phyloP scores from a whole-genome alignment of 1,140 invertebrate genomes.

The Cardiocondyla obscurior region DNA sequence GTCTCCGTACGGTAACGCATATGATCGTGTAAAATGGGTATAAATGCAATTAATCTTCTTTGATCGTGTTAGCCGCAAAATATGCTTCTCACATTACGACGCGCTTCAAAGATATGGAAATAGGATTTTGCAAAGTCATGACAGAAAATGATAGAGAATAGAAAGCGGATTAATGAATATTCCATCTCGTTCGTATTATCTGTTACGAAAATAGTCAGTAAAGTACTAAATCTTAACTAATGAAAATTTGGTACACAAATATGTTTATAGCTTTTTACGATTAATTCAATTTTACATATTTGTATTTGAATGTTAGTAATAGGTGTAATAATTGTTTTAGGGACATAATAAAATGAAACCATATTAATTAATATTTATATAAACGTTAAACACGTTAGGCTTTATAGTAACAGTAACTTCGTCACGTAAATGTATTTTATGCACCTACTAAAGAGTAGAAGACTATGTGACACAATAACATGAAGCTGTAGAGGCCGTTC shows the following conservation, averaged over 20 bases:
- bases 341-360: background rate
- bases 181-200: background rate
- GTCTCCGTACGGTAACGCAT: background rate
- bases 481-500: conserved; percentile 26
- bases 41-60: conserved; percentile 17
- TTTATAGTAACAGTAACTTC: background rate
- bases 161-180: conserved; percentile 37
- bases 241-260: background rate
- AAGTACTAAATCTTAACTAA: background rate
- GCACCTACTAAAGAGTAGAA: conserved; percentile 15
- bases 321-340: background rate
- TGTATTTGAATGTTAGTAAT: background rate
- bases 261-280: background rate
- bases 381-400: background rate
- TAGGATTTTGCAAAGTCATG: conserved; percentile 5
- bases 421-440: background rate
- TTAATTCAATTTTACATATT: background rate
- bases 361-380: background rate
- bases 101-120: conserved; percentile 27
- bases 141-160: conserved; percentile 18
- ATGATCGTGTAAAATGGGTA: conserved; percentile 3
- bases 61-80: conserved; percentile 9
- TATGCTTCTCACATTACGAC: conserved; percentile 10
- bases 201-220: background rate
- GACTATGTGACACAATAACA: conserved; percentile 39